A percentile compares a stretch with the other conserved stretches of the same genome.
These are phyloP conservation scores for Corticium candelabrum DNA, from an alignment of 37 sponge, comb jelly and placozoan genomes.

Conservation along the genomic window DNA sequence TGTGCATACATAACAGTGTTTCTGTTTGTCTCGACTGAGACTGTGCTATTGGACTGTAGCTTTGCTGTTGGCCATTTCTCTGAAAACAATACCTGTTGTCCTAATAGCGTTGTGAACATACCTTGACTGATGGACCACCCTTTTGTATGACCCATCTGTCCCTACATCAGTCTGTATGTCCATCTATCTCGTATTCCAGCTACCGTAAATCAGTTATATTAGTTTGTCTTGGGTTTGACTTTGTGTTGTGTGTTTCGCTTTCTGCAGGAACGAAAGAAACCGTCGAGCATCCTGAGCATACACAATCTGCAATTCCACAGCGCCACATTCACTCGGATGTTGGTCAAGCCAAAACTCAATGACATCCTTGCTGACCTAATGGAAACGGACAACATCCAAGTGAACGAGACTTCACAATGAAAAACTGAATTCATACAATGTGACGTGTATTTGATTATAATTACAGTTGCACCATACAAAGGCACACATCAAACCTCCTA, in stretches of 20 bases:
- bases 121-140: no score
- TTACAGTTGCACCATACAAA: conserved; percentile 1
- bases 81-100: no score
- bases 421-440: not conserved
- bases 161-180: no score
- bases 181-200: no score
- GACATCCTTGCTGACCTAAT: not conserved
- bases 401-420: not conserved
- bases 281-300: not conserved
- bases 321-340: conserved; percentile 3
- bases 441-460: not conserved
- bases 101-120: no score
- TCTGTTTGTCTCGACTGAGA: no score
- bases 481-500: conserved; percentile 8
- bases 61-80: no score
- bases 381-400: not conserved
- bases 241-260: not conserved
- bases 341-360: not conserved
- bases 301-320: conserved; percentile 9
- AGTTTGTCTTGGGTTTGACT: no score
- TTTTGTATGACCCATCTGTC: no score
- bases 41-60: no score
- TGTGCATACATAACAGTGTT: no score
- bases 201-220: no score
- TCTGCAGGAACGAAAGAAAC: not conserved